Evolutionary conservation across 2,797 vertebrate species (phyloP).

Genomic region (Cynopterus sphinx): DNA sequence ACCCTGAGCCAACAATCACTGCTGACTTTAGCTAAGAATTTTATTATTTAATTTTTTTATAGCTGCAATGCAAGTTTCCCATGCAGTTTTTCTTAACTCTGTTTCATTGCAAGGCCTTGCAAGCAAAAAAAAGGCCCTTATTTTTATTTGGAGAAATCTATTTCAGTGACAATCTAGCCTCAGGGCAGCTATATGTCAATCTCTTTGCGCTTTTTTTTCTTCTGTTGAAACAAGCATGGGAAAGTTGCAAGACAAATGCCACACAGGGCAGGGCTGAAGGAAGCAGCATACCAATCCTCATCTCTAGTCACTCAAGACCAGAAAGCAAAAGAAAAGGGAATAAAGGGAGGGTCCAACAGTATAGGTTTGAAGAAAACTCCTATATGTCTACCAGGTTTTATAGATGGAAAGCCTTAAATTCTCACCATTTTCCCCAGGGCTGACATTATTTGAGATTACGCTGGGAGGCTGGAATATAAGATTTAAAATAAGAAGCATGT

Average conservation of each 20-base stretch:
- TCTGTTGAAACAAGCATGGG: conserved; percentile 84
- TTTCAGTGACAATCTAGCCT: conserved; percentile 86
- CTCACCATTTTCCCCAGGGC: conserved; percentile 57
- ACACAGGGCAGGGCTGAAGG: conserved; percentile 72
- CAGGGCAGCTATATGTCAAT: conserved; percentile 84
- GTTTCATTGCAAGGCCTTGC: conserved; percentile 80
- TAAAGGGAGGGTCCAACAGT: not conserved
- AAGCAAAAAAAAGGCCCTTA: conserved; percentile 81
- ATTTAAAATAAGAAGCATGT: conserved; percentile 46
- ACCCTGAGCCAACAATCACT: conserved; percentile 74
- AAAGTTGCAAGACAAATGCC: conserved; percentile 83
- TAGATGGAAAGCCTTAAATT: conserved; percentile 35
- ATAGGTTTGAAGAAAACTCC: conserved; percentile 3
- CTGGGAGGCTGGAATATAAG: conserved; percentile 8
- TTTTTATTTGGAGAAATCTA: conserved; percentile 88
- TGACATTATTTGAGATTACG: conserved; percentile 52
- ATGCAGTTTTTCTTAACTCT: conserved; percentile 86
- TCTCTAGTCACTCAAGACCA: conserved; percentile 31
- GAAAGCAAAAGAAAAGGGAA: conserved; percentile 28
- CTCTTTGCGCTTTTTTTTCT: conserved; percentile 82
- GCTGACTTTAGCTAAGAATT: conserved; percentile 80
- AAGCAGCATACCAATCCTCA: conserved; percentile 55
- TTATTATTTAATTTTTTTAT: conserved; percentile 78
- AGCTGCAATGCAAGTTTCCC: conserved; percentile 84
- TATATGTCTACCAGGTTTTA: not conserved